Evolutionary conservation across 2,113 vertebrate species (phyloP), one percentile per base, ranked within the genome.

Genomic region (Pseudolaguvia tuberculata): DNA sequence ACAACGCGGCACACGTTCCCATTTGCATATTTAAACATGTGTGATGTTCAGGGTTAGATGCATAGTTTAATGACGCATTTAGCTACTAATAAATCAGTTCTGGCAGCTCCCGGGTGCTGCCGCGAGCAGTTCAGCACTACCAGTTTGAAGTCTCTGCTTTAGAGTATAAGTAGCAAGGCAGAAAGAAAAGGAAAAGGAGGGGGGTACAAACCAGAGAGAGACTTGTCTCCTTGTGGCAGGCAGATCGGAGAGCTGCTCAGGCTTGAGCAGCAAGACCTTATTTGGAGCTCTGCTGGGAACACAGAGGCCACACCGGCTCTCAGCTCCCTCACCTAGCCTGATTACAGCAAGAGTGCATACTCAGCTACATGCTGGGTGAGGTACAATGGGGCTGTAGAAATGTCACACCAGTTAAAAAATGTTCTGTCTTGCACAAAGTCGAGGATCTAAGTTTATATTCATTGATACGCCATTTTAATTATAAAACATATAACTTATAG

Each of bases 21-120:
- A 88, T 90, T 89, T 88, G 84, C 87, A 89, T 89, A 88, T 90
- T 87, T 86, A 90, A 90, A 90, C 88, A 85, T 84, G 83, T 66
- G 78, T 80, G 76, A 70, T 82, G 87, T 90, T 90, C 84, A 86
- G 88, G 86, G 86, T 90, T 89, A 90, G 86, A 87, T 83, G 87
- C 84, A 84, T 83, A 81, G 82, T 82, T 87, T 91, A 91, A 91
- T 90, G 91, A 88, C 59, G 86, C 88, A 67, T 88, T 91, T 88
- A 89, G 88, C 84, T 82, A 63, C 80, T 88, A 88, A 89, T 91
- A 87, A 90, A 88, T 91, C 87, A 87, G 86, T 85, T 84, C 87
- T 86, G 86, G 86, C 87, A 86, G 85, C 79, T 88, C 81, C 77
- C 82, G 66, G 84, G 85, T 78, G 83, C 81, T 84, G 84, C 83